Base-by-base conservation (phyloP, 2,888 invertebrate genomes). In the Heliconius charithonia region DNA sequence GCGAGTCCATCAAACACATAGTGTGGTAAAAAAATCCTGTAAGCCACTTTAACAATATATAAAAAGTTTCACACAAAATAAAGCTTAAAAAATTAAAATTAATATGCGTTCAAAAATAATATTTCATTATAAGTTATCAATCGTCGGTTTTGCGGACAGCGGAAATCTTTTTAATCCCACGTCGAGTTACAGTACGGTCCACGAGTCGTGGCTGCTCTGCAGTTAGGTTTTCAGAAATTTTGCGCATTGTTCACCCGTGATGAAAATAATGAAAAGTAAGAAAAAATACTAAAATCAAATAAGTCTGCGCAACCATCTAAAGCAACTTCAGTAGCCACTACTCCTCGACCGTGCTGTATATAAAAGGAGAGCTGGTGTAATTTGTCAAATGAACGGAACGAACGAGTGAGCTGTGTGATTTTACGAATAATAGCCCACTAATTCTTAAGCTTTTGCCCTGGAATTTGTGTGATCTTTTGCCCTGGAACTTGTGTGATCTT, bases 371-470 rank as follows among this genome's bases (percentile, higher is more conserved):
- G 81, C 82, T 76, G 71, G 79, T 70, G 77, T 82, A 72, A 84
- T 84, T 83, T 84, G 82, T 83, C 84, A 84, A 83, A 81, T 78
- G 81, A 83, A 83, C 83, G 82, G n/a, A n/a, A n/a, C n/a, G n/a
- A n/a, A n/a, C n/a, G n/a, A n/a, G n/a, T n/a, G n/a, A 81, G 79
- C 81, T 77, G 72, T 63, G 80, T 76, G 81, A 83, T 83, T 82
- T 82, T 73, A 71, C 81, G 81, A 78, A 77, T 81, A 80, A 81
- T 80, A 75, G 75, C 59, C 72, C 69, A 78, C 79, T 81, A 79
- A 81, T 81, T 79, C 81, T 80, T 81, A 70, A 81, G 78, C 79
- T 75, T 76, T 77, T 75, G 67, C 77, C 75, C 67, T 77, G 29
- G 25, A 19, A 9, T 22, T 71, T 74, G 22, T 63, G 69, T 72